Base-by-base conservation (phyloP, 2,888 invertebrate species). In the Himalopsyche kuldschensis region DNA sequence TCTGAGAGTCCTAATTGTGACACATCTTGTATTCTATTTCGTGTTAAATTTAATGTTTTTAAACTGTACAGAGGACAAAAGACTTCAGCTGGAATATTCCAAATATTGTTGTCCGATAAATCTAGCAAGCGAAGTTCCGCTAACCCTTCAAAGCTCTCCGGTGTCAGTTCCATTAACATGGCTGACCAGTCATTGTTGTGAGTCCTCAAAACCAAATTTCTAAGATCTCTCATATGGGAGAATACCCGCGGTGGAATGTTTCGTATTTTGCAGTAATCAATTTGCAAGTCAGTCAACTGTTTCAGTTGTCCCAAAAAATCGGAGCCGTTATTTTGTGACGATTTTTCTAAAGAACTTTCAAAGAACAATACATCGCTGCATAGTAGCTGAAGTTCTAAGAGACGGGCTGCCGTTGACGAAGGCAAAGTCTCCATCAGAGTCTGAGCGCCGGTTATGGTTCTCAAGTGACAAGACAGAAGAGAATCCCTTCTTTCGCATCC, bases 121-220 rank as follows among this genome's bases (percentile, higher is more conserved):
- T 96, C 94, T 87, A 96, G 92, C 87, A 93, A 92, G 85, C 94
- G 92, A 81, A 96, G 91, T 89, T 94, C 94, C 84, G 93, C 92
- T 87, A 96, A 90, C 47, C 95, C 93, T 84, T 93, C 90, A 86
- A 96, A 94, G 85, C 95, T 94, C 88, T 94, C 94, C 78, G 94
- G 92, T 88, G 94, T 93, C 82, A 96, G 89, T 87, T 95, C 95
- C 90, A 96, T 92, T 87, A 94, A 94, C 94, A 95, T 94, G 47
- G 95, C 93, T 30, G 95, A 95, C 95, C 96, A 96, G 88, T 96
- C 95, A 86, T 94, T 94, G 90, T 96, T 96, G 89, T 94, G 94
- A 35, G 96, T 95, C 82, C 94, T 93, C 87, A 97, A 90, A 79
- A 94, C 93, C 82, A 97, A 90, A 85, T 93, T 93, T 86, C 93